Percentiles rank a stretch among this genome's conserved stretches.
phyloP scores from a whole-genome alignment of 2,113 vertebrate species.

The Gopherus flavomarginatus region DNA sequence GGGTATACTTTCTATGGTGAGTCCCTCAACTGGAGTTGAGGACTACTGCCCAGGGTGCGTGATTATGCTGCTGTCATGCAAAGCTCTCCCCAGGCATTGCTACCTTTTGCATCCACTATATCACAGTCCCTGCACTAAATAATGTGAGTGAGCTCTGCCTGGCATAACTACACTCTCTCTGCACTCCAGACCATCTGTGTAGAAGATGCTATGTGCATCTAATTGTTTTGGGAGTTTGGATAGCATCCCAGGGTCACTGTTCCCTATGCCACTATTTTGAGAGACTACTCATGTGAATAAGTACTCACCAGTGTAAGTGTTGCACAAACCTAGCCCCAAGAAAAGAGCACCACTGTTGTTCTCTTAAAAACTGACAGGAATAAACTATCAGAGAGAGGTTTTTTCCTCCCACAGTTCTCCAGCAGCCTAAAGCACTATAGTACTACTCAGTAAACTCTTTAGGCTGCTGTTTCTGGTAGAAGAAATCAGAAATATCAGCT shows the following conservation, averaged over 20 bases:
- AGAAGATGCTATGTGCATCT: background rate
- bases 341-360: background rate
- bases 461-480: background rate
- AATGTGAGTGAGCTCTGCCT: background rate
- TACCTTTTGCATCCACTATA: background rate
- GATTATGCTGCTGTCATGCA: background rate
- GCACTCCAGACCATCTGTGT: background rate
- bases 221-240: background rate
- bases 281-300: background rate
- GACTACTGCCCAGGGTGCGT: background rate
- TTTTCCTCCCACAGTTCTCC: background rate
- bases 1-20: background rate
- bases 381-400: too few species aligned
- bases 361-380: background rate
- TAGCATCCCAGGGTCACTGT: background rate
- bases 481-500: background rate
- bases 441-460: background rate
- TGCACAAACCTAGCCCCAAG: background rate
- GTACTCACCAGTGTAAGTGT: background rate
- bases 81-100: background rate
- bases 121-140: background rate
- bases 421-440: background rate
- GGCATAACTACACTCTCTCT: background rate
- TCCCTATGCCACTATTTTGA: background rate
- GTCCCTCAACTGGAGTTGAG: accelerated